A percentile compares a stretch with the other conserved stretches of the same genome.
These are phyloP conservation scores for Stenoptilia bipunctidactyla DNA, from an alignment of 2,888 invertebrate genomes.

Conservation along the genomic window DNA sequence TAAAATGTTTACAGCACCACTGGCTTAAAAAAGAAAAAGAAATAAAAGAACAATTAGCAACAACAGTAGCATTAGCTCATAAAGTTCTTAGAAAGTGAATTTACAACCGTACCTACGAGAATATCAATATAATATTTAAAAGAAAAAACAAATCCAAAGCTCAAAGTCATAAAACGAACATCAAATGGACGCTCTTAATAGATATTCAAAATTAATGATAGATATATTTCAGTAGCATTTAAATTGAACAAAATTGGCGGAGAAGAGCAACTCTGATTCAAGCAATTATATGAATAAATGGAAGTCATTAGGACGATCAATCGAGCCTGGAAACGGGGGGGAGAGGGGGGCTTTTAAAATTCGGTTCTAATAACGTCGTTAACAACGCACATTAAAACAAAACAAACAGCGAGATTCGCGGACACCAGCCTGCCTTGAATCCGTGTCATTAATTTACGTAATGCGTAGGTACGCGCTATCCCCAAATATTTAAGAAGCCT, in stretches of 20 bases:
- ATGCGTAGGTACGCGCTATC: conserved; percentile 73
- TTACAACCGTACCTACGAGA: neutral
- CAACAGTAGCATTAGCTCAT: too few species aligned
- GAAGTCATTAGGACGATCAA: conserved; percentile 63
- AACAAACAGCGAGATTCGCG: conserved; percentile 51
- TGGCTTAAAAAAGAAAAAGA: too few species aligned
- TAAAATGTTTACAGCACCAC: too few species aligned
- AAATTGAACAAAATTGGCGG: conserved; percentile 32
- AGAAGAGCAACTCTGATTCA: conserved; percentile 47
- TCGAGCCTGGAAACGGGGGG: conserved; percentile 22
- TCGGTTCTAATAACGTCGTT: conserved; percentile 67
- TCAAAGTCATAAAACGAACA: conserved; percentile 2
- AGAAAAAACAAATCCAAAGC: neutral
- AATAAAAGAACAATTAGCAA: too few species aligned
- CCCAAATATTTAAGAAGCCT: conserved; percentile 73
- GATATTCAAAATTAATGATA: conserved; percentile 29
- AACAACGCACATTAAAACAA: conserved; percentile 70
- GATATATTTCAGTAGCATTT: conserved; percentile 42
- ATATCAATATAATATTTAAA: conserved; percentile 1
- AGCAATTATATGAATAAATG: conserved; percentile 59
- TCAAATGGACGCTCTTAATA: conserved; percentile 6
- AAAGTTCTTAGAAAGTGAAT: too few species aligned
- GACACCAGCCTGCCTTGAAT: conserved; percentile 71
- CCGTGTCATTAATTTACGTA: conserved; percentile 73
- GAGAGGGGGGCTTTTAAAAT: conserved; percentile 41